These are phyloP conservation scores for Podarcis cretensis DNA, from an alignment of 2,113 vertebrate species.

Conservation along the genomic window DNA sequence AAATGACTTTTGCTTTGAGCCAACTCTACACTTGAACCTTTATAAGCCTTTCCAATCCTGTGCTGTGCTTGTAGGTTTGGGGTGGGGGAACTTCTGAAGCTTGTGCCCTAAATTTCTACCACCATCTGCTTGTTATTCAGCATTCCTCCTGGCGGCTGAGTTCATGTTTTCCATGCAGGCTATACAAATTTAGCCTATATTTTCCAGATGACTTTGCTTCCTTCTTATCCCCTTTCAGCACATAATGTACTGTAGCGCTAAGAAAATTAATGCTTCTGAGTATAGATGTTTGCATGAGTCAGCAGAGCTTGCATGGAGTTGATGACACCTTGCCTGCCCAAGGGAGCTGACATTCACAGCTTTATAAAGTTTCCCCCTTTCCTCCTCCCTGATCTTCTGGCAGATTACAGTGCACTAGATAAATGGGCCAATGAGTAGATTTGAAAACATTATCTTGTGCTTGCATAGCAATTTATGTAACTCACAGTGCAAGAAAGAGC, in stretches of 20 bases:
- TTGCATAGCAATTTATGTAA: constrained; percentile 63
- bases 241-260: constrained; percentile 58
- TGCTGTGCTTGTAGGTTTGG: not conserved
- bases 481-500: constrained; percentile 51
- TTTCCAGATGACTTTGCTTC: constrained; percentile 67
- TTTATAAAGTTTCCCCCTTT: constrained; percentile 39
- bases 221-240: constrained; percentile 62
- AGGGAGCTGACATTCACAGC: constrained; percentile 58
- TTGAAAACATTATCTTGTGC: constrained; percentile 62
- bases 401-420: constrained; percentile 52
- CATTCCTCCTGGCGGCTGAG: constrained; percentile 41
- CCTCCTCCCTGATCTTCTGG: constrained; percentile 41
- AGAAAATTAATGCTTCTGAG: constrained; percentile 67
- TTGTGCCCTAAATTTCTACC: constrained; percentile 47
- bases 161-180: constrained; percentile 62
- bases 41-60: not conserved
- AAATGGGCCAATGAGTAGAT: constrained; percentile 48
- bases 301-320: constrained; percentile 63
- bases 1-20: not conserved
- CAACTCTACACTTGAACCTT: not conserved
- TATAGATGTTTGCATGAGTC: constrained; percentile 66
- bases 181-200: constrained; percentile 62
- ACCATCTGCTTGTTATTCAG: constrained; percentile 52
- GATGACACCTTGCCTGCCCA: constrained; percentile 62
- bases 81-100: not conserved